phyloP scores from a whole-genome alignment of 2,797 vertebrate genomes.

The Parambassis ranga region DNA sequence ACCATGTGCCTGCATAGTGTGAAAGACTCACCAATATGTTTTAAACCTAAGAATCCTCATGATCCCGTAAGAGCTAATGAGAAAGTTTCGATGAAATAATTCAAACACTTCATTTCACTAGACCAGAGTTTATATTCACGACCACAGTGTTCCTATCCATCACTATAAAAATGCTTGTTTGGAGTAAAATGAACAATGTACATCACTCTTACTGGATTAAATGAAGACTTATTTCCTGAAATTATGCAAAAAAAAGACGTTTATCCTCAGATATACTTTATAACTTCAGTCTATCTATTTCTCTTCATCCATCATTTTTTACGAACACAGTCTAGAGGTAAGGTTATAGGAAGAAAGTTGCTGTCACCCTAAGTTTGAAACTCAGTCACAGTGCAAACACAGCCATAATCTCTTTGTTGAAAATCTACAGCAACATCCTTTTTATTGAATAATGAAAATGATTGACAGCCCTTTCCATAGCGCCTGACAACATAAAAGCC shows the following conservation, averaged over 20 bases:
- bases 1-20: background rate
- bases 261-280: conserved; percentile 7
- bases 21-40: no score
- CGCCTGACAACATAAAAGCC: conserved; percentile 75
- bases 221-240: conserved; percentile 16
- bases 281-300: conserved; percentile 5
- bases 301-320: conserved; percentile 23
- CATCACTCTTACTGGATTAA: conserved; percentile 3
- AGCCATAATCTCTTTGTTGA: conserved; percentile 62
- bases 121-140: conserved; percentile 24
- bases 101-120: no score
- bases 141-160: conserved; percentile 17
- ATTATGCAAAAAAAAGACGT: conserved; percentile 26
- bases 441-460: conserved; percentile 67
- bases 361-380: conserved; percentile 37
- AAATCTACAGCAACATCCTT: conserved; percentile 57
- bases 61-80: no score
- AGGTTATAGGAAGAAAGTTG: conserved; percentile 6
- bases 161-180: conserved; percentile 16
- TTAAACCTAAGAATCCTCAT: no score
- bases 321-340: conserved; percentile 19
- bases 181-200: background rate
- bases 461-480: conserved; percentile 64
- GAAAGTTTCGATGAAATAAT: no score
- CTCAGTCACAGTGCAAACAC: conserved; percentile 45